Base-by-base conservation (phyloP, 2,888 invertebrate species). In the Eupeodes luniger region DNA sequence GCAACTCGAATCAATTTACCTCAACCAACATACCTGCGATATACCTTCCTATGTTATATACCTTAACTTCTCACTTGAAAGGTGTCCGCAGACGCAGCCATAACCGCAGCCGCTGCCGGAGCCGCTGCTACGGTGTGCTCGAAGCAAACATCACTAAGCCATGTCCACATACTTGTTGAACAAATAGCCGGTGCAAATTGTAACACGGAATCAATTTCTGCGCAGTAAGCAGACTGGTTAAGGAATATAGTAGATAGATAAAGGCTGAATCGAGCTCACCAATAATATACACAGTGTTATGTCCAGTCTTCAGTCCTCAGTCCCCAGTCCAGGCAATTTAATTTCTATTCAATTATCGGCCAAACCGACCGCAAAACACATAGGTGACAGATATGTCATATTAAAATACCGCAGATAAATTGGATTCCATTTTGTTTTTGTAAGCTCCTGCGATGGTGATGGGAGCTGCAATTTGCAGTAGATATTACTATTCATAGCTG, bases 321-420 rank as follows among this genome's bases (percentile, higher is more conserved):
- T 19, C 19, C 80, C 83, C 36, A 36, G 83, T 87, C 83, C 83
- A 51, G 77, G 83, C 87, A 87, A 87, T 87, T 87, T 87, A 87
- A 87, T 87, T 87, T 77, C 83, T 80, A 87, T 87, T 87, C 87
- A 87, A 87, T 87, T 87, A 87, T 83, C 87, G 69, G 67, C 76
- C 80, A 74, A 80, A 40, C 76, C 76, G 19, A 77, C 80, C 83
- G 82, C 64, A 74, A 82, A 72, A 11, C 82, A 83, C 79, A 55
- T 49, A 67, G 83, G 87, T 87, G 87, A 87, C 87, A 87, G 87
- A 87, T 87, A 87, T 80, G 87, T 87, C 87, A 87, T 87, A 87
- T 87, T 87, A 87, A 87, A 87, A 87, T 87, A 51, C 83, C 87
- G 69, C 77, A 83, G 87, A 83, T 87, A 87, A 87, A 87, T 83